phyloP scores from a whole-genome alignment of 1,140 invertebrate genomes.

The Meloidogyne hapla region DNA sequence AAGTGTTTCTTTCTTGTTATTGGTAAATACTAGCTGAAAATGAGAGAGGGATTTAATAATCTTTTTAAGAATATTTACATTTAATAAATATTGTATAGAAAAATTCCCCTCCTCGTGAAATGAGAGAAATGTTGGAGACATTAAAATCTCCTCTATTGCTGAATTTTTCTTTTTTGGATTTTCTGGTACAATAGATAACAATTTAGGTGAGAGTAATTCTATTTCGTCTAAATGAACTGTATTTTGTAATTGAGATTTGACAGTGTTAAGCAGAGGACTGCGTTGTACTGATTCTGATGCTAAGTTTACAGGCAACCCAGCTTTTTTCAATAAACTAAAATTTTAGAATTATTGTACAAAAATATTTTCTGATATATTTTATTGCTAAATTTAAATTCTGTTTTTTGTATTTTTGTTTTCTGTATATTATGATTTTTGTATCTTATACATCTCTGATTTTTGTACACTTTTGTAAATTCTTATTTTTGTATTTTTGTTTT shows the following conservation, averaged over 20 bases:
- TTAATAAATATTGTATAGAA: slow-evolving; percentile 26
- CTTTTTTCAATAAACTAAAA: not conserved
- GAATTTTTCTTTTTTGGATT: not conserved
- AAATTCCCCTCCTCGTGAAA: slow-evolving; percentile 40
- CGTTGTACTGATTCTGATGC: not conserved
- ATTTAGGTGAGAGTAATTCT: slow-evolving; percentile 31
- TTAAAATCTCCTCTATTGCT: slow-evolving; percentile 1
- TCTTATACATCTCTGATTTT: no score
- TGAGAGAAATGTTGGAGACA: slow-evolving; percentile 39
- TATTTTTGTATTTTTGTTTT: no score
- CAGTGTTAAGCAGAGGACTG: not conserved
- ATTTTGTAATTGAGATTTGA: slow-evolving; percentile 4
- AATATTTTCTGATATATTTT: no score
- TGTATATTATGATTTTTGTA: no score
- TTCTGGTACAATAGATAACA: slow-evolving; percentile 31
- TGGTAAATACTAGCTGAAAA: slow-evolving; percentile 7
- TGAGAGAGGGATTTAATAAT: no score
- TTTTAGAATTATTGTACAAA: no score
- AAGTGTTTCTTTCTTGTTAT: slow-evolving; percentile 18
- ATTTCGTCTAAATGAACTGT: not conserved
- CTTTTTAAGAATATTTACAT: not conserved
- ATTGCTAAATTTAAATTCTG: not conserved
- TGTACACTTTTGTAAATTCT: no score
- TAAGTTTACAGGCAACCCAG: not conserved
- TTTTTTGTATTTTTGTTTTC: not conserved